These are phyloP conservation scores for Napeogenes sylphis DNA, from an alignment of 2,888 invertebrate genomes.

Conservation along the genomic window DNA sequence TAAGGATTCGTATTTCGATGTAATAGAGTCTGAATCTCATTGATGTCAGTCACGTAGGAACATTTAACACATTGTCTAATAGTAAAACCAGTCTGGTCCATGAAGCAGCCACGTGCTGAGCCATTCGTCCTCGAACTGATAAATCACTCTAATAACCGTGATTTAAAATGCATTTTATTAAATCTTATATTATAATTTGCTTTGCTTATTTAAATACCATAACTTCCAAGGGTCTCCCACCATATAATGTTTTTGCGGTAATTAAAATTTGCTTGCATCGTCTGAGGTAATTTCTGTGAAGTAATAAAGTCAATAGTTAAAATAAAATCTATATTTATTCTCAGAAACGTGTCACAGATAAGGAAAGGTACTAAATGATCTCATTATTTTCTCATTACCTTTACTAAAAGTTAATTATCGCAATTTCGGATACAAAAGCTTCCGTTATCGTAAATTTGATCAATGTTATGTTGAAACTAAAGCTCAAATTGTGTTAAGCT, in stretches of 20 bases:
- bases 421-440: too few species aligned
- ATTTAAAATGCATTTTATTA: constrained; percentile 18
- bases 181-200: constrained; percentile 5
- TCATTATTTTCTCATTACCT: too few species aligned
- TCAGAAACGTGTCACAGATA: too few species aligned
- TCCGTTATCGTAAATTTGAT: too few species aligned
- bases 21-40: constrained; percentile 39
- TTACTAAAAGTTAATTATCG: too few species aligned
- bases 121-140: constrained; percentile 37
- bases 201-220: too few species aligned
- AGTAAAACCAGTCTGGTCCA: constrained; percentile 39
- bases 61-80: constrained; percentile 27
- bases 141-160: constrained; percentile 24
- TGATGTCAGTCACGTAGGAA: constrained; percentile 14
- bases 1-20: constrained; percentile 24
- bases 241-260: too few species aligned
- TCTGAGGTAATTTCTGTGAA: not conserved
- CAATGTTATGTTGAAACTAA: too few species aligned
- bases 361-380: too few species aligned
- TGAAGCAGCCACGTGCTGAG: constrained; percentile 38
- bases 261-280: not conserved
- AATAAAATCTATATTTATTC: not conserved
- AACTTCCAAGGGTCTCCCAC: too few species aligned
- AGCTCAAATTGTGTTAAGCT: not conserved
- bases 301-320: not conserved